Base-by-base conservation (phyloP, 2,797 vertebrate genomes). In the Melanotaenia nigrans region DNA sequence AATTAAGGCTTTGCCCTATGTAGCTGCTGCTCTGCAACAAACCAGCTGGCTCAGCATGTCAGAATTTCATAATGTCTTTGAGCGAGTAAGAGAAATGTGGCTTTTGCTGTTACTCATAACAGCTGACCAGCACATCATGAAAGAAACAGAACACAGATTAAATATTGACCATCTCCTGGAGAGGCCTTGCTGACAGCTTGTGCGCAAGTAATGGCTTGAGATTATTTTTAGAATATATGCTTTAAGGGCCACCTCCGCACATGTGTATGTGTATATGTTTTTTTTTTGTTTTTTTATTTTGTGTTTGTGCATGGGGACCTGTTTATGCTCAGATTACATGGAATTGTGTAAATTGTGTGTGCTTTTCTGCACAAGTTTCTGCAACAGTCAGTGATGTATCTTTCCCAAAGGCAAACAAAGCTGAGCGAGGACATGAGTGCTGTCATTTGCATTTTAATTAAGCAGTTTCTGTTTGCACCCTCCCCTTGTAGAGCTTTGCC, bases 381-480 rank as follows among this genome's bases (percentile, higher is more conserved):
- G 1, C 67, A 38, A 60, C 65, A 61, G 65, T 58, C 53, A 73
- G 55, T 60, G 66, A 35, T 70, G 30, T 56, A 74, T 70, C 71
- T 65, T 65, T 69, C 78, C 75, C 83, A 75, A 68, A 84, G 68
- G 70, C 71, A 84, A 87, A 89, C 82, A 90, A 78, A 84, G 70
- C 61, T 7, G 51, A 66, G 51, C 14, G 20, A 69, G 67, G 64
- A 72, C 68, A 69, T 60, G 77, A 76, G 81, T 61, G 61, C 65
- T 65, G 77, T 89, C 76, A 89, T 93, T 92, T 93, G 91, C 92
- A 93, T 94, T 93, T 93, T 93, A 93, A 94, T 94, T 85, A 93
- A 91, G 87, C 78, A 71, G 77, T 78, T 72, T 80, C 65, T 87
- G 72, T 85, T 82, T 85, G 77, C 62, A 25, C 36, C 63, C 66